Base-by-base conservation (phyloP, 2,113 vertebrate genomes). In the Aplodontia rufa region DNA sequence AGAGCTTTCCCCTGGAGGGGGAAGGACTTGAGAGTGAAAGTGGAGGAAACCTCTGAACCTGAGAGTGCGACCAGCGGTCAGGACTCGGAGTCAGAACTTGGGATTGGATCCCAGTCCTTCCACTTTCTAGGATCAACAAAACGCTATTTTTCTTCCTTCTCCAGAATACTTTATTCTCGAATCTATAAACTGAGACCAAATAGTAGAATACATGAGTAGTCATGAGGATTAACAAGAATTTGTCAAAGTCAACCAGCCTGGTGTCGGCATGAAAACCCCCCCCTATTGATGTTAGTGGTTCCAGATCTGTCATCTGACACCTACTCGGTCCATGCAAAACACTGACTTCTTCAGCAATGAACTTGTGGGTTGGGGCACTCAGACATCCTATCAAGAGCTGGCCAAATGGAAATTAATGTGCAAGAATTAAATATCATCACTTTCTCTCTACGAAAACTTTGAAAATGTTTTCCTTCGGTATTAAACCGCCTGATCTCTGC, bases 391-490 rank as follows among this genome's bases (percentile, higher is more conserved):
- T 49, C 79, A 37, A 76, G 69, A 86, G 13, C n/a, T 37, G 26
- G 37, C 75, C 93, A 72, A 75, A 37, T 8, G 81, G 94, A 88
- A 74, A 74, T 40, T 35, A 78, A 66, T 58, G 5, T 53, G 72
- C 55, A 64, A 86, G 84, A 91, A 75, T 26, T 91, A 37, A 75
- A 45, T 91, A 71, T 19, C 76, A 62, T 45, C 92, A 3, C 71
- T 92, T 91, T 93, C 82, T 91, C 53, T 58, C 68, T 60, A 80
- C 78, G 69, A 79, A 87, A 93, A 76, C 78, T 84, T 62, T 53
- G 60, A 47, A 51, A 62, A 75, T 87, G 45, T 96, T 97, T 97
- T 95, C 80, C 74, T 93, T 93, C 64, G 68, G 55, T 93, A 81
- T 95, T 66, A 93, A 96, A 62, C 55, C 75, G 69, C 93, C 94